phyloP scores from a whole-genome alignment of 2,113 vertebrate genomes.

The Motacilla tschutschensis region DNA sequence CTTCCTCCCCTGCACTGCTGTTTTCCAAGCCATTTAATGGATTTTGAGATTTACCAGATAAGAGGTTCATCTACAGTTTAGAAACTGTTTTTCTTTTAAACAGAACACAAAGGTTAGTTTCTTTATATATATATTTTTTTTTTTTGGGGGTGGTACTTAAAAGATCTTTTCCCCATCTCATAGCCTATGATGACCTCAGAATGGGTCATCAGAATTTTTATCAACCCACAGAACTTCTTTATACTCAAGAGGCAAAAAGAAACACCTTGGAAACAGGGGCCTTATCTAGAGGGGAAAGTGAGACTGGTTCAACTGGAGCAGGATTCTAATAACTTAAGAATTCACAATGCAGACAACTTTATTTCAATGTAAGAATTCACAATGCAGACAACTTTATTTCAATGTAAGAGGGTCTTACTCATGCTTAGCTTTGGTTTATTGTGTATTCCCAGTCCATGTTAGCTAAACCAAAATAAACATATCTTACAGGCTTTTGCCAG shows the following conservation, averaged over 20 bases:
- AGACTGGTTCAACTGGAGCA: neutral
- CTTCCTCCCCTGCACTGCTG: neutral
- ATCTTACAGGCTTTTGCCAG: neutral
- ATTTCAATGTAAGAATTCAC: neutral
- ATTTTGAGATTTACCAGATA: constrained; percentile 45
- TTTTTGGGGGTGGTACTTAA: neutral
- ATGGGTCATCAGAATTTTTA: neutral
- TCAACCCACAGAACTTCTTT: neutral
- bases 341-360: neutral
- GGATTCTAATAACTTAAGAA: neutral
- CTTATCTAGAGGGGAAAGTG: neutral
- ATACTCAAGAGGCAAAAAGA: neutral
- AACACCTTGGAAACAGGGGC: neutral
- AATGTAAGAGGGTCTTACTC: neutral
- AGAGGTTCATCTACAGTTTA: constrained; percentile 26
- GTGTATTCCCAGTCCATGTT: neutral
- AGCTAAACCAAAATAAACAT: constrained; percentile 33
- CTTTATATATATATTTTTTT: neutral
- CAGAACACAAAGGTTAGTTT: neutral
- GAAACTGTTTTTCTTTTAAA: neutral
- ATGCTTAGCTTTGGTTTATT: neutral
- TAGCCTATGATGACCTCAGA: neutral
- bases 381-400: neutral
- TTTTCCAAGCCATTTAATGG: constrained; percentile 7
- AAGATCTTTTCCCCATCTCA: neutral